phyloP scores from a whole-genome alignment of 2,113 vertebrate genomes.

The Anser cygnoides region DNA sequence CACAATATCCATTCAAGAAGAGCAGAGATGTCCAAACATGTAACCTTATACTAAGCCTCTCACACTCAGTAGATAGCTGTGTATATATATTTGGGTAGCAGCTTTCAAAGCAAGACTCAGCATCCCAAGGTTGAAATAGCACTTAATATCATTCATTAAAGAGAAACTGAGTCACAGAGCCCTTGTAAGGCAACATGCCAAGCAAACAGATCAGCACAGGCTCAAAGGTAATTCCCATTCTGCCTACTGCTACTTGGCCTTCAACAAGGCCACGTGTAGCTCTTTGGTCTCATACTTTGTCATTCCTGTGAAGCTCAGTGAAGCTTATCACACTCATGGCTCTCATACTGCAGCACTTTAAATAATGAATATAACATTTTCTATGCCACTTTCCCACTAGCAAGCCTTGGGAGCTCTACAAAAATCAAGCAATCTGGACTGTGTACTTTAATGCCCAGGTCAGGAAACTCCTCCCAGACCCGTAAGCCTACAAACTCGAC shows the following conservation, averaged over 20 bases:
- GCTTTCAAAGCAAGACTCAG: neutral
- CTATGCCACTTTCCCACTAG: neutral
- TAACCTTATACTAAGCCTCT: neutral
- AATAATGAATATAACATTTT: neutral
- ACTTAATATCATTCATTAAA: neutral
- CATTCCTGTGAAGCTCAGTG: neutral
- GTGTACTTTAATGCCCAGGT: neutral
- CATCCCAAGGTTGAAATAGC: neutral
- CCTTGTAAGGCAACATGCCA: neutral
- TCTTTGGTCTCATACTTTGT: neutral
- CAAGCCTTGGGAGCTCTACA: neutral
- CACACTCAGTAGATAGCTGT: neutral
- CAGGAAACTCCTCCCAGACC: neutral
- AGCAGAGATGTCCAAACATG: neutral
- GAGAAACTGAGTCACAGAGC: neutral
- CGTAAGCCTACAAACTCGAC: neutral
- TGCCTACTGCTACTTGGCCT: neutral
- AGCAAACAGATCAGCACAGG: neutral
- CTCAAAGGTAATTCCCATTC: neutral
- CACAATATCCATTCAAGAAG: conserved; percentile 39
- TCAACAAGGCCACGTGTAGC: accelerated
- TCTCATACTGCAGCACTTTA: neutral
- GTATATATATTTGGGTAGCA: neutral
- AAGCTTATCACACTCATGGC: neutral
- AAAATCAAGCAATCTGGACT: neutral